Base-by-base conservation (phyloP, 2,113 vertebrate species). In the Cathartes aura region DNA sequence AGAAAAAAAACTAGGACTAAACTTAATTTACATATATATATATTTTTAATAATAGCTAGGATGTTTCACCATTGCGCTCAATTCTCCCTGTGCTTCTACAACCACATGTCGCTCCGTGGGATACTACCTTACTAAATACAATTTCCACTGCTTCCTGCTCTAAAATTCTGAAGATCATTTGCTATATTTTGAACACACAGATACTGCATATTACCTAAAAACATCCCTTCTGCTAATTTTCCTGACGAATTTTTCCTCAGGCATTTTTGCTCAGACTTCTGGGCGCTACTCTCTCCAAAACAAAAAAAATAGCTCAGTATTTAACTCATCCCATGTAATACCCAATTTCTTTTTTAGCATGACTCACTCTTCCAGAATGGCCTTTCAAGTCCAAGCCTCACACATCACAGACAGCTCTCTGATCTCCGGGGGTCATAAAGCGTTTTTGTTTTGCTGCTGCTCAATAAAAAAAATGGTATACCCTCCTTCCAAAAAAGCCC, bases 1-100 rank as follows among this genome's bases (percentile, higher is more conserved):
- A 66, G 8, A 87, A 45, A 17, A 79, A 82, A 58, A 71, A 42
- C 4, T 15, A 74, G 18, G 13, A 38, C 27, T 43, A 43, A 50
- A 32, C 7, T 30, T 15, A 7, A 45, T 9, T 15, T 6, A 26
- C 3, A 4, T 29, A 26, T 4, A 4, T 29, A 21, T 6, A 1
- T 30, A 9, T 34, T 48, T 93, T 34, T 43, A 43, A 11, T 26
- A 92, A 23, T 6, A 60, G 15, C 30, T 47, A n/a, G 5, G 24
- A 18, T 73, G 34, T 47, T 88, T 15, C 53, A 68, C 27, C 48
- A 48, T 67, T 63, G 18, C 0, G 2, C 29, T 71, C 38, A 87
- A 20, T 48, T 68, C 4, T 78, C 27, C 34, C 36, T 24, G 16
- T 40, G 34, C 55, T 76, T 89, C 75, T 45, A 86, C 53, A 80